Conservation (phyloP, 2,113 vertebrate species). For the Cyprinus carpio region DNA sequence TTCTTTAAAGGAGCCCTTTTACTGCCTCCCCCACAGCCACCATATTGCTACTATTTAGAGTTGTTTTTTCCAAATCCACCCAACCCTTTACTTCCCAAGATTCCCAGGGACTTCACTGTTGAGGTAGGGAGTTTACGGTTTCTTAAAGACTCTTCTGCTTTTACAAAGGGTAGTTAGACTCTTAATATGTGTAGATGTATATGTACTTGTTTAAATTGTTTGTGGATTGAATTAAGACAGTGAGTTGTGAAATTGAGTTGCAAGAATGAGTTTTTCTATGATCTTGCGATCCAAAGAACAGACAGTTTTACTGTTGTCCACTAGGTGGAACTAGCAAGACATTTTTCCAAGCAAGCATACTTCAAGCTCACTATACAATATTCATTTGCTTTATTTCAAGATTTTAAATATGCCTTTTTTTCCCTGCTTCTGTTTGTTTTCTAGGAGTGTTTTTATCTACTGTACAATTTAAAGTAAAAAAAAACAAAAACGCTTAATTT, state of each 20-base stretch:
- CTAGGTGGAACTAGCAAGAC: conserved; percentile 28
- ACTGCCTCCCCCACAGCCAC: not conserved
- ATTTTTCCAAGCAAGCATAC: not conserved
- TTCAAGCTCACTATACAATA: not conserved
- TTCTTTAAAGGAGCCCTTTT: conserved; percentile 1
- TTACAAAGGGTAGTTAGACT: not conserved
- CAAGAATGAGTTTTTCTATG: not conserved
- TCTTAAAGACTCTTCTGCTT: not conserved
- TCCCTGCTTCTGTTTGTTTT: not conserved
- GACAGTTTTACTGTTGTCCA: conserved; percentile 18
- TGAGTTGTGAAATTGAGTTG: not conserved
- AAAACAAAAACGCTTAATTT: too few relatives aligned
- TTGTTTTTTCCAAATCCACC: not conserved
- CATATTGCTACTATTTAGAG: not conserved
- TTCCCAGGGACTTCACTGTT: not conserved
- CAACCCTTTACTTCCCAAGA: not conserved
- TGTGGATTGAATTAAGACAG: not conserved
- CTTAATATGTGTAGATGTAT: not conserved
- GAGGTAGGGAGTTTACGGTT: conserved; percentile 26
- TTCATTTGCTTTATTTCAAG: not conserved
- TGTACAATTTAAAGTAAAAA: not conserved
- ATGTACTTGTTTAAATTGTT: not conserved
- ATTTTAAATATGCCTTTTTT: not conserved
- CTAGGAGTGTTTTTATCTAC: not conserved
- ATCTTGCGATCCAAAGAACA: not conserved